Conservation (phyloP, 2,797 vertebrate species). For the Neoniphon sammara region DNA sequence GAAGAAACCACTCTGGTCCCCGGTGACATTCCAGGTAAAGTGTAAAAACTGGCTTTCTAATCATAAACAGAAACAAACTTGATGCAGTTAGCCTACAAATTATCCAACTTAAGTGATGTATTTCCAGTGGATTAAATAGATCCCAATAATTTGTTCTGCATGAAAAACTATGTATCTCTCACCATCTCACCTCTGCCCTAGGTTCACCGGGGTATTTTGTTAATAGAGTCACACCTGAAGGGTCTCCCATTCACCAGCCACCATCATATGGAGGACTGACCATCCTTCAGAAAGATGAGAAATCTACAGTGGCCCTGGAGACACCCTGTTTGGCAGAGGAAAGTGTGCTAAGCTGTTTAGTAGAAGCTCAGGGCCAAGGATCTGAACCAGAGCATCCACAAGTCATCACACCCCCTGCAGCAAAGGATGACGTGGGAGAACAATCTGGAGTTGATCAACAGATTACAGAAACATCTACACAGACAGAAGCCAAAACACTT, state of each 20-base stretch:
- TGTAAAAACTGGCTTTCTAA: conserved; percentile 10
- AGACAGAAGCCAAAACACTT: not conserved
- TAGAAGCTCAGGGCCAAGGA: conserved; percentile 13
- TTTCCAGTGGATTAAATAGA: too few relatives aligned
- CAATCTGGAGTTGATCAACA: conserved; percentile 16
- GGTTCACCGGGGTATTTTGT: conserved; percentile 12
- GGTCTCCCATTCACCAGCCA: not conserved
- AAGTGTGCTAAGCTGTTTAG: not conserved
- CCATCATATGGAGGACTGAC: conserved; percentile 20
- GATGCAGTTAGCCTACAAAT: too few relatives aligned
- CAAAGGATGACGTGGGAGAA: conserved; percentile 21
- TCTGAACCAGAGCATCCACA: conserved; percentile 22
- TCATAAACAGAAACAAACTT: not conserved
- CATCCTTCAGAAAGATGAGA: conserved; percentile 16
- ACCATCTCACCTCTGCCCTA: conserved; percentile 13
- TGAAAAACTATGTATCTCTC: not conserved
- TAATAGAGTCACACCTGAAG: conserved; percentile 26
- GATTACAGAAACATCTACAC: conserved; percentile 9
- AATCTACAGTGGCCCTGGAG: not conserved
- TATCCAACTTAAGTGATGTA: too few relatives aligned
- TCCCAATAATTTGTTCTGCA: not conserved
- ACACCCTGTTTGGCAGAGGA: not conserved
- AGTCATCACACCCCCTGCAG: conserved; percentile 36
- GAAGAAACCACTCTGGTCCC: conserved; percentile 36
- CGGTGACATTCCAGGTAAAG: conserved; percentile 55